Percentiles rank a stretch among this genome's conserved stretches.
Conservation (phyloP, 2,797 vertebrate genomes). For the Myiotriccus ornatus region DNA sequence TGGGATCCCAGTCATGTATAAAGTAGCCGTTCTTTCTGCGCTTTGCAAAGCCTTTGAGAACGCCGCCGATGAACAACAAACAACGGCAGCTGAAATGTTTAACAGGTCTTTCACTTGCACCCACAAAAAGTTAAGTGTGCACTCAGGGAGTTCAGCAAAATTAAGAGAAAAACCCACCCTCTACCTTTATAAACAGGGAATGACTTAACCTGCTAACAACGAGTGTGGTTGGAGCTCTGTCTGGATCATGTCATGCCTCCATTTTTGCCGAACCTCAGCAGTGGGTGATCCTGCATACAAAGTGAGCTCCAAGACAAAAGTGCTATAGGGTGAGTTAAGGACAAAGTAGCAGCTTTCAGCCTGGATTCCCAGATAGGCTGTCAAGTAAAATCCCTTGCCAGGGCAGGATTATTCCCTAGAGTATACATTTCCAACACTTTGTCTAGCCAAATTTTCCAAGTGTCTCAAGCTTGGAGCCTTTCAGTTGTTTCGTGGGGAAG, state of each 20-base stretch:
- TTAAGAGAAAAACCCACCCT: not conserved
- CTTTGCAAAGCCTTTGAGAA: constrained; percentile 1
- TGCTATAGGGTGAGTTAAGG: constrained; percentile 60
- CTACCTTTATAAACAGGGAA: constrained; percentile 3
- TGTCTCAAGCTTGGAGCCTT: not conserved
- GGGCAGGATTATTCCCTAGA: not conserved
- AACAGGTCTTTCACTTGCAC: not conserved
- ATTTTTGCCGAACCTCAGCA: not conserved
- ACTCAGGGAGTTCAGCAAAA: not conserved
- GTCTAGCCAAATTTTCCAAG: not conserved
- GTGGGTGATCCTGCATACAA: constrained; percentile 33
- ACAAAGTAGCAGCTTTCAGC: constrained; percentile 45
- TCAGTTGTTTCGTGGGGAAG: fast-evolving
- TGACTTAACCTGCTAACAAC: constrained; percentile 22
- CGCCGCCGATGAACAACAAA: not conserved
- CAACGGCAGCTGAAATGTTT: not conserved
- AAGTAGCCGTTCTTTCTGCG: not conserved
- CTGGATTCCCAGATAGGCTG: constrained; percentile 6
- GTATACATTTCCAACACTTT: constrained; percentile 8
- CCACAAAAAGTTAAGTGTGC: not conserved
- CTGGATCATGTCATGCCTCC: not conserved
- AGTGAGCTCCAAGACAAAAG: constrained; percentile 41
- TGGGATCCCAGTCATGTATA: not conserved
- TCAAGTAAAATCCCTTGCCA: constrained; percentile 24
- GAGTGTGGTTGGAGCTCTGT: not conserved